Evolutionary conservation across 2,113 vertebrate species (phyloP), one percentile per base, ranked within the genome.

Genomic region (Tympanuchus pallidicinctus): DNA sequence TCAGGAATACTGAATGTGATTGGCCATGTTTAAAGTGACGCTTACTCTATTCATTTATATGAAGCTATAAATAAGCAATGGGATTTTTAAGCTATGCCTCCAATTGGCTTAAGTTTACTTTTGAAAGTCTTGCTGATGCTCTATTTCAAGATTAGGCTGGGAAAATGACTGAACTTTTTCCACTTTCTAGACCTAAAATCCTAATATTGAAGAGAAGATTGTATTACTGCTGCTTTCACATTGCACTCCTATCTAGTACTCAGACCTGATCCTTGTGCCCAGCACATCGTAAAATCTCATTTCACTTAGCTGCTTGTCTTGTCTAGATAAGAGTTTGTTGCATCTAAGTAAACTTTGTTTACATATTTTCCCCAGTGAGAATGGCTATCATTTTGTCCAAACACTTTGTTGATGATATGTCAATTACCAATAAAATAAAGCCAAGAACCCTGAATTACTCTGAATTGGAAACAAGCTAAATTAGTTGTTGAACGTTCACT

Each of bases 51-150:
- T 63, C 45, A 15, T 67, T 77, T 21, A 80, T 92, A 85, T 19
- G 13, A 88, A 91, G n/a, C 45, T 91, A 67, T 67, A 93, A 93
- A 95, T 93, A 92, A 92, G 40, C 18, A 89, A 66, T 47, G 52
- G 27, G 17, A 40, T 57, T 86, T 75, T 93, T 82, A 27, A 63
- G 60, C 65, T 83, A 6, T 60, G 56, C 6, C 90, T 11, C 9
- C 48, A 24, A 34, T 10, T 79, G n/a, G 66, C 43, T 92, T 72
- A 90, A 59, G 16, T 92, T 93, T 93, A 73, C 27, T 87, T 95
- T 70, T 66, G 19, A 94, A 94, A 91, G 47, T 8, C 38, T 61
- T 72, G 13, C 36, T 79, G 48, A 74, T 64, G 32, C 18, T 86
- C 47, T 59, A 20, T 56, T 86, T 86, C 36, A 75, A 69, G 50